A percentile compares a stretch with the other conserved stretches of the same genome.
Evolutionary conservation across 2,888 invertebrate genomes (phyloP).

Genomic region (Eupithecia tripunctaria): DNA sequence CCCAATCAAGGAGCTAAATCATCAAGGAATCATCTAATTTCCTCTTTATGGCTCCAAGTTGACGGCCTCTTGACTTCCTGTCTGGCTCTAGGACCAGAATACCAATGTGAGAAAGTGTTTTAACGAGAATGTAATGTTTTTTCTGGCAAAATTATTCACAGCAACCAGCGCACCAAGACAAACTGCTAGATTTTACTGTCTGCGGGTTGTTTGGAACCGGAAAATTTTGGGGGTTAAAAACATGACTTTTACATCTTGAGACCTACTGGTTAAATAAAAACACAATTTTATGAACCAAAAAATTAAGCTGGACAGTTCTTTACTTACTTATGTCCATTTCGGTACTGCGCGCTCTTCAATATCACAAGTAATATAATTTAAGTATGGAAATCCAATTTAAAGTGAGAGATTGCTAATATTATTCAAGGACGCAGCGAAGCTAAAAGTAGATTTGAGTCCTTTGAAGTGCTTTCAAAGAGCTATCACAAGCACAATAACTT

Average conservation of each 20-base stretch:
- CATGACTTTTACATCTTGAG: background rate
- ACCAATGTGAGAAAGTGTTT: constrained; percentile 63
- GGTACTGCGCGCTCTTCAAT: background rate
- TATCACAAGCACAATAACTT: constrained; percentile 27
- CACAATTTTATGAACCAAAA: background rate
- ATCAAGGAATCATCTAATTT: constrained; percentile 37
- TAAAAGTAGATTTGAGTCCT: constrained; percentile 5
- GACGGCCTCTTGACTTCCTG: constrained; percentile 43
- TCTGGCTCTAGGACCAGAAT: constrained; percentile 48
- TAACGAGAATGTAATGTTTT: constrained; percentile 79
- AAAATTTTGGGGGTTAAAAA: background rate
- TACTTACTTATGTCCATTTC: background rate
- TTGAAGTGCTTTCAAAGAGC: constrained; percentile 16
- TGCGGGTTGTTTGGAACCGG: background rate
- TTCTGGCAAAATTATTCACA: constrained; percentile 67
- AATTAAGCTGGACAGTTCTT: background rate
- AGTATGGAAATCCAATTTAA: constrained; percentile 7
- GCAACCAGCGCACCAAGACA: constrained; percentile 64
- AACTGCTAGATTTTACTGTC: constrained; percentile 56
- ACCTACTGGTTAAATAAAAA: background rate
- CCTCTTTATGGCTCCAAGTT: constrained; percentile 28
- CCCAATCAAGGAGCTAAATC: constrained; percentile 32
- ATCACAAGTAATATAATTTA: background rate
- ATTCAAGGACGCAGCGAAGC: background rate
- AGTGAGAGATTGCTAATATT: background rate